phyloP scores from a whole-genome alignment of 2,113 vertebrate species.

The Pseudolaguvia tuberculata region DNA sequence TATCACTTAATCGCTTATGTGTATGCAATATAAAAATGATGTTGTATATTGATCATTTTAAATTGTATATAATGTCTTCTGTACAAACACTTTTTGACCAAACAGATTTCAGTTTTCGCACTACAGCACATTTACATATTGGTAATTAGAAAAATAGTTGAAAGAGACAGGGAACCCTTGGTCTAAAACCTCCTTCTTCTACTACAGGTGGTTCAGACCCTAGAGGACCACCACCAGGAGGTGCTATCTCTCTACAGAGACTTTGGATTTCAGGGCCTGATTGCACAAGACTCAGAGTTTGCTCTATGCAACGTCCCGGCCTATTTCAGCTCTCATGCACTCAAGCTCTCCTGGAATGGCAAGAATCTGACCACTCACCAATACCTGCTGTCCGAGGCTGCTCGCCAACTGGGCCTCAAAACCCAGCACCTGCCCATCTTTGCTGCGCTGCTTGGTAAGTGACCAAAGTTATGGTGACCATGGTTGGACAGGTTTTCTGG shows the following conservation, averaged over 20 bases:
- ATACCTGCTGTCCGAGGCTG: slow-evolving; percentile 86
- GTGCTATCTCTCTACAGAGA: slow-evolving; percentile 87
- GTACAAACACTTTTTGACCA: neutral
- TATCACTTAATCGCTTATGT: neutral
- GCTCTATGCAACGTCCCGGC: slow-evolving; percentile 86
- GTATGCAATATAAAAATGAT: too few relatives aligned
- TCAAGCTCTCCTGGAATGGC: slow-evolving; percentile 91
- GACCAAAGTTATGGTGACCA: neutral
- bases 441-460: slow-evolving; percentile 82
- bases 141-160: neutral
- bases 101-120: neutral
- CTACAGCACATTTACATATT: neutral
- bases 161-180: neutral
- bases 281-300: slow-evolving; percentile 89
- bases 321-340: slow-evolving; percentile 86
- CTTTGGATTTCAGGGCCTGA: slow-evolving; percentile 85
- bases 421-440: slow-evolving; percentile 84
- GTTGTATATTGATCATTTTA: neutral
- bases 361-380: slow-evolving; percentile 92
- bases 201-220: slow-evolving; percentile 84
- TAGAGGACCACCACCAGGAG: slow-evolving; percentile 92
- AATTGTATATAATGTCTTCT: neutral
- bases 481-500: neutral
- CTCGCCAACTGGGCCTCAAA: slow-evolving; percentile 85
- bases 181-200: neutral